phyloP scores from a whole-genome alignment of 1,140 invertebrate species.

The Drosophila saltans region DNA sequence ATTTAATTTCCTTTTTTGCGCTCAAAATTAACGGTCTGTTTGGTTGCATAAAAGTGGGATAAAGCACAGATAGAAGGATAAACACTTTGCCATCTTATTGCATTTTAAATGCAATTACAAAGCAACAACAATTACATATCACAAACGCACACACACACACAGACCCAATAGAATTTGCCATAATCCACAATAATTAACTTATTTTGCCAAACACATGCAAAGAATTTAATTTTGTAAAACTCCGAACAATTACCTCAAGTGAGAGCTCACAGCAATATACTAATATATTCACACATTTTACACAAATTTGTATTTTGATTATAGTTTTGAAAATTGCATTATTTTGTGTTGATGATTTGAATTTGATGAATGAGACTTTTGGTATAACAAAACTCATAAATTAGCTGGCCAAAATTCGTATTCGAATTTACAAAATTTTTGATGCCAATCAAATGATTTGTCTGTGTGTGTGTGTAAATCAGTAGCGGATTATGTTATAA shows the following conservation, averaged over 20 bases:
- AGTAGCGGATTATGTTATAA: constrained; percentile 2
- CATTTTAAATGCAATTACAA: constrained; percentile 55
- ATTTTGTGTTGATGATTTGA: constrained; percentile 11
- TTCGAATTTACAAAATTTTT: constrained; percentile 9
- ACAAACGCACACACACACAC: not conserved
- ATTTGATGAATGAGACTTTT: constrained; percentile 12
- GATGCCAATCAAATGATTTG: constrained; percentile 53
- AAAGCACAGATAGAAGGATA: constrained; percentile 14
- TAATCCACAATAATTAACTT: constrained; percentile 46
- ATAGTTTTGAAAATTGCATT: constrained; percentile 3
- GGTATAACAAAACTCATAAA: constrained; percentile 16
- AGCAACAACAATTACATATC: constrained; percentile 49
- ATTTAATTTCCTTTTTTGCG: constrained; percentile 62
- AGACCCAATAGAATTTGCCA: constrained; percentile 20
- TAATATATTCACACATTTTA: not conserved
- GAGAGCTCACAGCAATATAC: not conserved
- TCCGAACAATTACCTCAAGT: constrained; percentile 11
- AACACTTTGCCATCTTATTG: constrained; percentile 37
- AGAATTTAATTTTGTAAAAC: constrained; percentile 21
- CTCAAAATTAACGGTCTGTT: constrained; percentile 62
- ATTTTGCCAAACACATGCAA: constrained; percentile 12
- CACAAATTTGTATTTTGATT: not conserved
- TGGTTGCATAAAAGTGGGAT: constrained; percentile 47
- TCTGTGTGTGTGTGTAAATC: constrained; percentile 24
- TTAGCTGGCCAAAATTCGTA: constrained; percentile 24